Conservation (phyloP, 1,140 invertebrate genomes). For the honey bee (Apis mellifera) region Amel_HAv3.1 CM009935.2:7661501-7662000, state of each 20-base stretch:
- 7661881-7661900: conserved; percentile 10
- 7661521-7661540: background rate
- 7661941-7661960: too few species aligned
- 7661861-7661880: background rate
- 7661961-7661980: too few species aligned
- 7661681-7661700: background rate
- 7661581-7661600: background rate
- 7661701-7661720: background rate
- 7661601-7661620: background rate
- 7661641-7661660: background rate
- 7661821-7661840: background rate
- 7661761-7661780: background rate
- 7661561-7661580: background rate
- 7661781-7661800: conserved; percentile 11
- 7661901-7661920: background rate
- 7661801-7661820: background rate
- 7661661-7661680: background rate
- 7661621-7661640: background rate
- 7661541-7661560: background rate
- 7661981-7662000: background rate
- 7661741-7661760: conserved; percentile 13
- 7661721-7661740: conserved; percentile 36
- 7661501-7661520: background rate
- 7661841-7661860: background rate
- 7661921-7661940: background rate